Conservation (phyloP, 2,888 invertebrate species). For the Melikaiella ostensackeni region DNA sequence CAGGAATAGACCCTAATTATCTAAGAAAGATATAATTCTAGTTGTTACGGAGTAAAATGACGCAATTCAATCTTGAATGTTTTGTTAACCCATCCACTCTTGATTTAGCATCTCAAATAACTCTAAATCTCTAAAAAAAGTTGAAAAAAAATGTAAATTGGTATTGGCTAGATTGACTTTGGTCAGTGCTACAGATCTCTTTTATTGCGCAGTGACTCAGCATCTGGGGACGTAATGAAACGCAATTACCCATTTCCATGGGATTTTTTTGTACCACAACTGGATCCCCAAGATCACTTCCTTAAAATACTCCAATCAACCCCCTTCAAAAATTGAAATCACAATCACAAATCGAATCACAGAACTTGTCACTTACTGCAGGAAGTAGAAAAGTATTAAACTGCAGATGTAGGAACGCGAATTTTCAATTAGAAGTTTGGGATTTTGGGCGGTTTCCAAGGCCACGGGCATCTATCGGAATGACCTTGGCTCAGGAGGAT, state of each 20-base stretch:
- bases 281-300: background rate
- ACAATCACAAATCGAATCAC: background rate
- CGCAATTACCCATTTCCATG: background rate
- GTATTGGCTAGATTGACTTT: background rate
- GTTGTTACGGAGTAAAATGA: no score
- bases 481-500: constrained; percentile 38
- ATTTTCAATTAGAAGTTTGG: background rate
- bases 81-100: no score
- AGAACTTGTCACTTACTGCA: constrained; percentile 10
- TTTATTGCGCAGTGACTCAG: constrained; percentile 21
- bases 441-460: constrained; percentile 19
- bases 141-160: background rate
- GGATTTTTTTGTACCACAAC: background rate
- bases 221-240: background rate
- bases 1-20: no score
- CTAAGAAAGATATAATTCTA: no score
- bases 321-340: background rate
- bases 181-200: constrained; percentile 3
- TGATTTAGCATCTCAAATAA: no score
- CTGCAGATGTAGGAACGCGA: background rate
- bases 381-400: background rate
- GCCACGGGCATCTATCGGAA: constrained; percentile 31
- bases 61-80: no score
- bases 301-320: background rate
- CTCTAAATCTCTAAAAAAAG: no score